Conservation (phyloP, 92 coral and sea anemone species). For the Zoanthus sociatus region DNA sequence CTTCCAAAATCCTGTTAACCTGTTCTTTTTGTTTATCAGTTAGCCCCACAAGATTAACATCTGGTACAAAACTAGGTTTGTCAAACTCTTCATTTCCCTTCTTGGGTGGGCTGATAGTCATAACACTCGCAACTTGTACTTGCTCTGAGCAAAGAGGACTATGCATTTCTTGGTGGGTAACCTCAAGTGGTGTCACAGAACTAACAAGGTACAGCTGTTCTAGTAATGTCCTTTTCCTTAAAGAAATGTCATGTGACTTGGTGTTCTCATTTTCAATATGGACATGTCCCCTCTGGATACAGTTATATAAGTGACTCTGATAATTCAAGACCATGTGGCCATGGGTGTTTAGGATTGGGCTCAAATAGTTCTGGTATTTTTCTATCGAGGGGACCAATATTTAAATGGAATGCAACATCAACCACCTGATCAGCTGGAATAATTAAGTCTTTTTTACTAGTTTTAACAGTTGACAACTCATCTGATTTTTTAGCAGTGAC, state of each 20-base stretch:
- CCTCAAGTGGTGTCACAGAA: conserved; percentile 64
- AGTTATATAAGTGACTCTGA: conserved; percentile 49
- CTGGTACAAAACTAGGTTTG: conserved; percentile 3
- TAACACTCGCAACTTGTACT: conserved; percentile 15
- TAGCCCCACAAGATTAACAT: conserved; percentile 2
- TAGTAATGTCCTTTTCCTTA: conserved; percentile 51
- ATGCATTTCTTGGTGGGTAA: conserved; percentile 32
- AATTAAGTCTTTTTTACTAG: conserved; percentile 63
- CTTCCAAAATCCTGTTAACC: neutral
- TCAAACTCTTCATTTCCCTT: neutral
- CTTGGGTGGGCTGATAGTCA: conserved; percentile 2
- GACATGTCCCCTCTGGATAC: conserved; percentile 50
- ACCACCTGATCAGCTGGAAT: conserved; percentile 57
- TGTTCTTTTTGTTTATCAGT: neutral
- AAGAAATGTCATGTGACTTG: conserved; percentile 43
- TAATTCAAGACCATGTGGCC: conserved; percentile 66
- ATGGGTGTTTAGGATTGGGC: conserved; percentile 65
- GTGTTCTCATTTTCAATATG: conserved; percentile 52
- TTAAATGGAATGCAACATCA: conserved; percentile 50
- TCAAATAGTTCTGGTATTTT: conserved; percentile 75
- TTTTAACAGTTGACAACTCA: conserved; percentile 62
- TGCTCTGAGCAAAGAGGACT: neutral
- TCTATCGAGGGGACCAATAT: conserved; percentile 64
- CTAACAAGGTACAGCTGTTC: conserved; percentile 55
- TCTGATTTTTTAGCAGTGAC: conserved; percentile 49